Percentiles rank a stretch among this genome's conserved stretches.
These are phyloP conservation scores for Pardalotus punctatus DNA, from an alignment of 2,113 vertebrate species.

Conservation along the genomic window DNA sequence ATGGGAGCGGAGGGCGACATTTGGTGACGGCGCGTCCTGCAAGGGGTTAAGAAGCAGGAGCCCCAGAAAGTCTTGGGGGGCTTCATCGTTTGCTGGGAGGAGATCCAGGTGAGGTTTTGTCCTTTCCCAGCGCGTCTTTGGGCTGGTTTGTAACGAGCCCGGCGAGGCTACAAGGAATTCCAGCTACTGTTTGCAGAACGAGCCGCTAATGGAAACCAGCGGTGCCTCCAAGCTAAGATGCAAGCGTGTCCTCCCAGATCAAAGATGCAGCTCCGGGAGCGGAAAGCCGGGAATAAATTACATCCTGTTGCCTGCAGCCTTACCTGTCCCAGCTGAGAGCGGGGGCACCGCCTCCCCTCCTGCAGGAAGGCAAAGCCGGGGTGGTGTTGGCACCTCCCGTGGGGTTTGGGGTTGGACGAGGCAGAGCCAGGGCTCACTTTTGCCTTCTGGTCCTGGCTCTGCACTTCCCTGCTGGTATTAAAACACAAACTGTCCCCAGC, in stretches of 20 bases:
- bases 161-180: not conserved
- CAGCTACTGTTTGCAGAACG: not conserved
- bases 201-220: constrained; percentile 20
- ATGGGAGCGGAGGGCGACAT: rapidly evolving
- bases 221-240: not conserved
- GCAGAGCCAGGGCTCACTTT: not conserved
- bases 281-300: constrained; percentile 5
- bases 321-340: not conserved
- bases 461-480: not conserved
- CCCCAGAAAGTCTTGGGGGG: rapidly evolving
- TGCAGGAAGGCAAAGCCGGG: rapidly evolving
- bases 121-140: not conserved
- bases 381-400: rapidly evolving
- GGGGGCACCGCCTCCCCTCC: not conserved
- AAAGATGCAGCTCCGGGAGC: not conserved
- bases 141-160: not conserved
- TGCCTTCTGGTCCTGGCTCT: not conserved
- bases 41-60: not conserved
- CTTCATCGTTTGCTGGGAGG: not conserved
- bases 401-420: not conserved
- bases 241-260: not conserved
- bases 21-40: not conserved
- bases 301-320: not conserved
- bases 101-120: not conserved
- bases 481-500: not conserved